Percentiles rank a stretch among this genome's conserved stretches.
phyloP scores from a whole-genome alignment of 2,113 vertebrate species.

The Rhabdomys dilectus region DNA sequence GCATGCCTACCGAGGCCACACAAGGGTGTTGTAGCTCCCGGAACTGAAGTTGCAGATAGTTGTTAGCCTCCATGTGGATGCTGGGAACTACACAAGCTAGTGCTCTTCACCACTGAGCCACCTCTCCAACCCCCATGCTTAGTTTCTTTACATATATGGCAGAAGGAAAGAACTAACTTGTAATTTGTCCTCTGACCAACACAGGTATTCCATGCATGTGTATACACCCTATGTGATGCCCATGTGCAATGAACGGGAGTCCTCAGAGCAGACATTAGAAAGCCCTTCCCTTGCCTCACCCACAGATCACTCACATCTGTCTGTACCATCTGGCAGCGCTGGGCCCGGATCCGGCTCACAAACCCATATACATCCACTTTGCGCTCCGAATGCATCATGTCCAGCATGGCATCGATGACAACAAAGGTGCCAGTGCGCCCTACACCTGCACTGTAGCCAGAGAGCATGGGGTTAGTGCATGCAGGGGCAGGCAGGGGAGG shows the following conservation, averaged over 20 bases:
- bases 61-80: neutral
- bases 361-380: slow-evolving; percentile 99
- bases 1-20: neutral
- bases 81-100: neutral
- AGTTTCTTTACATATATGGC: neutral
- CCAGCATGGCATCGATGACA: slow-evolving; percentile 99
- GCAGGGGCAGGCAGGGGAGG: neutral
- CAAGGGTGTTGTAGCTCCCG: neutral
- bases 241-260: slow-evolving; percentile 49
- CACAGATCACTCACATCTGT: slow-evolving; percentile 92
- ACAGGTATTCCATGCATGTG: too few species aligned
- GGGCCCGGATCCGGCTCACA: slow-evolving; percentile 96
- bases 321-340: slow-evolving; percentile 99
- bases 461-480: slow-evolving; percentile 62
- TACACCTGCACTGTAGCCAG: slow-evolving; percentile 93
- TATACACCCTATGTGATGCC: neutral
- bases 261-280: neutral
- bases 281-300: neutral
- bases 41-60: neutral
- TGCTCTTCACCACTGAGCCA: neutral
- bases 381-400: slow-evolving; percentile 97
- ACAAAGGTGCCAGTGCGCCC: slow-evolving; percentile 98
- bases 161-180: neutral
- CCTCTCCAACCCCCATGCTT: neutral
- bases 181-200: neutral